These are phyloP conservation scores for Pongo abelii DNA, from an alignment of 2,113 vertebrate genomes.

Conservation along the genomic window DNA sequence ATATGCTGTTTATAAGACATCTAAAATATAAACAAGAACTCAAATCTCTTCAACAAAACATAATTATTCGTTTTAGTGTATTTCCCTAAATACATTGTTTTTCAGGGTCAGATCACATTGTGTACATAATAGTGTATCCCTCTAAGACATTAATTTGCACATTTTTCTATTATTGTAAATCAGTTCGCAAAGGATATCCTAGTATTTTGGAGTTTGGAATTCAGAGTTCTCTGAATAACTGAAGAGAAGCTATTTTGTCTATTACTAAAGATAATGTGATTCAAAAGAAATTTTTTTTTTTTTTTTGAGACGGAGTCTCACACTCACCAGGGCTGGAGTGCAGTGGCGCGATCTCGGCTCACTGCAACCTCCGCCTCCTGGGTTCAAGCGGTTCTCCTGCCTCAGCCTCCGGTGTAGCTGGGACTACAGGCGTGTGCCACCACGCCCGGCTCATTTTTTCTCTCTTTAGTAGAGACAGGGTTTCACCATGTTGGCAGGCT, in stretches of 20 bases:
- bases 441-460: too few relatives aligned
- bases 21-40: not conserved
- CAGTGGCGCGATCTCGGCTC: too few relatives aligned
- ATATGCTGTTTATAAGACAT: not conserved
- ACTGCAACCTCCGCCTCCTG: too few relatives aligned
- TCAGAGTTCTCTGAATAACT: constrained; percentile 37
- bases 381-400: too few relatives aligned
- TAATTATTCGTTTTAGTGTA: not conserved
- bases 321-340: too few relatives aligned
- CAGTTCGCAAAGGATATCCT: constrained; percentile 18
- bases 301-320: too few relatives aligned
- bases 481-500: too few relatives aligned
- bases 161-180: constrained; percentile 11
- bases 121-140: not conserved
- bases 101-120: not conserved
- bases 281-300: not conserved
- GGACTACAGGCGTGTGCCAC: too few relatives aligned
- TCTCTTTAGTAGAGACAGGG: too few relatives aligned
- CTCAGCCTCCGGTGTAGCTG: too few relatives aligned
- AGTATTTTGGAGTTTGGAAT: not conserved
- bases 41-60: constrained; percentile 2
- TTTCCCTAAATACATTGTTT: not conserved
- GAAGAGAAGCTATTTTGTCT: not conserved
- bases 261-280: not conserved
- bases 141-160: not conserved